Base-by-base conservation (phyloP, 2,113 vertebrate genomes). In the Laterallus jamaicensis region DNA sequence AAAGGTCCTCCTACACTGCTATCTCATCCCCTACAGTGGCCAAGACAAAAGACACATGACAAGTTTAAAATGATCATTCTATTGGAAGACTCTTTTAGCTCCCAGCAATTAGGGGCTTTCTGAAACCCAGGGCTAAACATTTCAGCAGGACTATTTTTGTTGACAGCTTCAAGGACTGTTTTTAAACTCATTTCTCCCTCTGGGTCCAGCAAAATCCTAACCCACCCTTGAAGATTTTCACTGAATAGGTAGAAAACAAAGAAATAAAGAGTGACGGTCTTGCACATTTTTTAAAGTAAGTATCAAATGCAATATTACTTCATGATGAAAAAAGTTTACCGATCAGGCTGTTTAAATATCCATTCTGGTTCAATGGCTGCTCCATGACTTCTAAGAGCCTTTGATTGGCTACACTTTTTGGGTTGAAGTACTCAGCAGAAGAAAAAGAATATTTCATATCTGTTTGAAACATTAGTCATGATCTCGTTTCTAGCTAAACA, bases 41-140 rank as follows among this genome's bases (percentile, higher is more conserved):
- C 42, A 75, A 94, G 93, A 92, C 31, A 92, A 94, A 95, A 88
- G 35, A 9, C 26, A 81, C 31, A 68, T 29, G 54, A 63, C n/a
- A 83, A 88, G 31, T 56, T 67, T 47, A 56, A 88, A 85, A 77
- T 25, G 1, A 26, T 35, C 25, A n/a, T 35, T 86, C 25, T 67
- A 86, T 77, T 69, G 28, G 50, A 86, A 83, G n/a, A 55, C 16
- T 64, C 32, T 74, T 89, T 67, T 58, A 90, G 31, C 32, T 92
- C 68, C 31, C 40, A 92, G 59, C 10, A 70, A 39, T 82, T 67
- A 80, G 26, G 22, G 40, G 4, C 3, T 70, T 94, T 91, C 68
- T 75, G n/a, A 83, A 26, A 81, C 13, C 2, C 47, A 47, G 4
- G 6, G 56, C 5, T 32, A 93, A 83, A 59, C 12, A 32, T 78